Base-by-base conservation (phyloP, 2,888 invertebrate species). In the Orthosia cruda region DNA sequence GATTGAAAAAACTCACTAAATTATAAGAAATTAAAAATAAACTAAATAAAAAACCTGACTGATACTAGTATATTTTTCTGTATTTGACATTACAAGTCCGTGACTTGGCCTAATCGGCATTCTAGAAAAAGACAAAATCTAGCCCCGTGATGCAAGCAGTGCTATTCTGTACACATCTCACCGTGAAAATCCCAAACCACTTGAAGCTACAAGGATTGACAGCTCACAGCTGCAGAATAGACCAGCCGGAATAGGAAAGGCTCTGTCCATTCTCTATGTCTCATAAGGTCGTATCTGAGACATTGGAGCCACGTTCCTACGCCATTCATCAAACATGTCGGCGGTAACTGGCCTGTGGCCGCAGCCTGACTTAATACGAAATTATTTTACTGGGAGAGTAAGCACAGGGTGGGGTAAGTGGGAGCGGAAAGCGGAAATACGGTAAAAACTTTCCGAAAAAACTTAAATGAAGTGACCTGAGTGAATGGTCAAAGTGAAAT, bases 281-380 rank as follows among this genome's bases (percentile, higher is more conserved):
- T 45, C 32, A 7, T 32, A 15, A 3, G 9, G 9, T 61, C 7
- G 58, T 64, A 74, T 61, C 58, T 54, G 59, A 67, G 68, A 68
- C 70, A 62, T 74, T 72, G 69, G 61, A 65, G 70, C 74, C 74
- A 76, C 81, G 69, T 70, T 71, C 62, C 59, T 52, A 58, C 26
- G 57, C 74, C 76, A 80, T 85, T 80, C 80, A 82, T 81, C 85
- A 78, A 78, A 75, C 66, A 68, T 82, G 75, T 77, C 77, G 62
- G 73, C 54, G 4, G 72, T 79, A 76, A 83, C 71, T 72, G 64
- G 74, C 76, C 63, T 32, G 74, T 72, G 50, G 73, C 47, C 70
- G 20, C 59, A 23, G 40, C 20, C 32, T 16, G 62, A 57, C 63
- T 55, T 76, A 69, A 72, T 81, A 71, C 77, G 57, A 68, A 77